Conservation (phyloP, 2,113 vertebrate genomes). For the Montifringilla adamsi region DNA sequence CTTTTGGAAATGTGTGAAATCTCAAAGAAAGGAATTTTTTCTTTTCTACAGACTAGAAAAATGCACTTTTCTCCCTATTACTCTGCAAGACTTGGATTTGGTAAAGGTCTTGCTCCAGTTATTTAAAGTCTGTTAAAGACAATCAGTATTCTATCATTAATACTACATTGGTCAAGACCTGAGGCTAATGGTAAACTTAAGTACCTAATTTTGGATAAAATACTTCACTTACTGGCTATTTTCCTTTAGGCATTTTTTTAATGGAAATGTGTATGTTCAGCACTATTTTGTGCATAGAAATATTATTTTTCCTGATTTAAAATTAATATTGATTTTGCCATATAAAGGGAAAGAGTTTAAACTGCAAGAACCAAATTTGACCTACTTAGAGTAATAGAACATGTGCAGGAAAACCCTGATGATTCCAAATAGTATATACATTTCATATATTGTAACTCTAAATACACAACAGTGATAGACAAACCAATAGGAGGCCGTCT, state of each 20-base stretch:
- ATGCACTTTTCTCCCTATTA: neutral
- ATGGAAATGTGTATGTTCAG: neutral
- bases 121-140: neutral
- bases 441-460: neutral
- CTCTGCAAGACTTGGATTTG: neutral
- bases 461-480: neutral
- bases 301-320: neutral
- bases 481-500: neutral
- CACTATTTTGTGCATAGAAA: neutral
- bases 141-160: neutral
- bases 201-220: neutral
- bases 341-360: neutral
- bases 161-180: neutral
- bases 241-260: neutral
- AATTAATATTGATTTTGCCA: neutral
- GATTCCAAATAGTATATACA: neutral
- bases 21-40: neutral
- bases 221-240: neutral
- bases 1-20: neutral
- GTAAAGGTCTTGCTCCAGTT: neutral
- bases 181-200: neutral
- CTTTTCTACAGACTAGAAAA: neutral
- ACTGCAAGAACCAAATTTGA: neutral
- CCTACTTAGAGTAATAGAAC: neutral
- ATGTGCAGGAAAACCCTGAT: neutral